phyloP scores from a whole-genome alignment of 2,797 vertebrate species.

The Acrocephalus scirpaceus region DNA sequence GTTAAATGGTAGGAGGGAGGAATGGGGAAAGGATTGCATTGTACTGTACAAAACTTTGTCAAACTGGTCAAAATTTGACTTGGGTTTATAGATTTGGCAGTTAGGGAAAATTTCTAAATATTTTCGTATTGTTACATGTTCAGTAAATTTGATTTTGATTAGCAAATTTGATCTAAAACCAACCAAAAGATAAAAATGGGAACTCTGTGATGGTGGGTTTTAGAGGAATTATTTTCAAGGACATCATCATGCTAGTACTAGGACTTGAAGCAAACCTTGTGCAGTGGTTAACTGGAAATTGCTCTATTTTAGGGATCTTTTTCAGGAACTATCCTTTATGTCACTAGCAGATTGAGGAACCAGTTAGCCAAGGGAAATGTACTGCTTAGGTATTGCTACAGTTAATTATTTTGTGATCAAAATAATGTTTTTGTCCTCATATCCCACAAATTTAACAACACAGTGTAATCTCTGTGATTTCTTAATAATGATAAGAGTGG shows the following conservation, averaged over 20 bases:
- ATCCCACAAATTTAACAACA: neutral
- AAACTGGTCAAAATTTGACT: neutral
- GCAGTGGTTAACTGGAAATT: neutral
- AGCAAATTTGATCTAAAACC: neutral
- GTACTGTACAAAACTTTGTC: neutral
- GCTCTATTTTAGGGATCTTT: neutral
- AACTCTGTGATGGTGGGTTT: neutral
- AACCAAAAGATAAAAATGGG: neutral
- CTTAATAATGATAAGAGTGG: neutral
- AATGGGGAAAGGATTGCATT: neutral
- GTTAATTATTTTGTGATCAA: neutral
- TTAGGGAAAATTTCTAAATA: neutral
- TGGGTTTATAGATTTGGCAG: neutral
- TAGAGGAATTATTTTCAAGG: neutral
- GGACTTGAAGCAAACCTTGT: neutral
- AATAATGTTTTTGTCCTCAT: neutral
- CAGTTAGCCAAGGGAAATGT: neutral
- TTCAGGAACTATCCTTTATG: neutral
- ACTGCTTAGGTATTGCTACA: neutral
- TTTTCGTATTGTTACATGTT: neutral
- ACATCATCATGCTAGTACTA: neutral
- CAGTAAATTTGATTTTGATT: neutral
- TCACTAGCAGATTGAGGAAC: neutral
- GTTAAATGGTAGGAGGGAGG: neutral
- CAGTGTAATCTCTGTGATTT: constrained; percentile 29